phyloP scores from a whole-genome alignment of 2,797 vertebrate genomes.

The Alectoris magna region DNA sequence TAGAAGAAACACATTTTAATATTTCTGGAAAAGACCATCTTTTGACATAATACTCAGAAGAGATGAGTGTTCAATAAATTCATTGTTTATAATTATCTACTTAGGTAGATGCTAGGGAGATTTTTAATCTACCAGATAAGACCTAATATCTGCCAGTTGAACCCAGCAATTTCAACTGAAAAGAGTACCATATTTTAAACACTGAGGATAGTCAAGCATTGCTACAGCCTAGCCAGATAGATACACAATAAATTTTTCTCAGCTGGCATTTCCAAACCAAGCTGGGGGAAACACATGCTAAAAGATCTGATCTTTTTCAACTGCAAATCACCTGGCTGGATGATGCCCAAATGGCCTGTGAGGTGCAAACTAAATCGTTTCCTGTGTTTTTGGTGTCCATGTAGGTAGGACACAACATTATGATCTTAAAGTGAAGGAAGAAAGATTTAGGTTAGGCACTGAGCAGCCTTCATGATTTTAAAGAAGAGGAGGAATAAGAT shows the following conservation, averaged over 20 bases:
- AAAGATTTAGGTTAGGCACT: neutral
- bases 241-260: neutral
- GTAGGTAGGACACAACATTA: neutral
- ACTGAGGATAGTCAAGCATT: neutral
- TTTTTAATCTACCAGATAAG: conserved; percentile 25
- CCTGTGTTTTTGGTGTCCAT: neutral
- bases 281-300: neutral
- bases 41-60: neutral
- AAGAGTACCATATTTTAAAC: neutral
- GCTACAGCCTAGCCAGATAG: neutral
- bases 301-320: neutral
- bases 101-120: neutral
- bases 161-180: neutral
- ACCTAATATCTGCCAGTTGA: neutral
- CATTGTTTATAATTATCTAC: conserved; percentile 43
- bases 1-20: conserved; percentile 34
- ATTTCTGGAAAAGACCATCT: conserved; percentile 22
- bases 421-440: neutral
- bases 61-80: conserved; percentile 33
- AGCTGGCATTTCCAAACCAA: neutral
- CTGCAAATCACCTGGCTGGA: neutral
- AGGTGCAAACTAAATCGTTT: neutral
- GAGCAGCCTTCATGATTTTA: neutral
- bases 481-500: neutral
- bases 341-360: neutral